Evolutionary conservation across 2,888 invertebrate species (phyloP), one percentile per base, ranked within the genome.

Genomic region (Pachliopta kotzebuea): DNA sequence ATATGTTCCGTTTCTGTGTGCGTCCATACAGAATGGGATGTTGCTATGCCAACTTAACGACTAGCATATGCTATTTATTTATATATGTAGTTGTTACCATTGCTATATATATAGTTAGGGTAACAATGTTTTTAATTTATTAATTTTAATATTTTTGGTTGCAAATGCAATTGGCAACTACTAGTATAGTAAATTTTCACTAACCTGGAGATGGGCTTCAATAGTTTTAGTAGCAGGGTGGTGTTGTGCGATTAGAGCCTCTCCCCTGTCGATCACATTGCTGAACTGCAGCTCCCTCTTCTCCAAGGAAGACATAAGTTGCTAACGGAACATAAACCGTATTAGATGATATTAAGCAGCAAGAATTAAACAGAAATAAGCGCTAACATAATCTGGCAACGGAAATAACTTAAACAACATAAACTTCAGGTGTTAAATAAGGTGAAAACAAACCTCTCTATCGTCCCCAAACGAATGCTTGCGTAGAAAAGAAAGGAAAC

Each of bases 161-260:
- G n/a, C n/a, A n/a, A n/a, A n/a, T n/a, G n/a, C n/a, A n/a, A n/a
- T n/a, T n/a, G n/a, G n/a, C n/a, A n/a, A n/a, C n/a, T n/a, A 11
- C 8, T 11, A 31, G 6, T 3, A 14, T 37, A 37, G 11, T 2
- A 37, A 4, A 49, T 56, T 66, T 65, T 37, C 29, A 72, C 72
- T 52, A 62, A 90, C 92, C 81, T 94, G 94, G 67, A 94, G 78
- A 80, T 94, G 94, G 0, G 97, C 95, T 89, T 99, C 99, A 75
- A 99, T 98, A 64, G 98, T 98, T 87, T 98, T 98, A 50, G 96
- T 94, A 4, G 98, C 99, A 0, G 99, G 99, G 84, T 99, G 99
- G 75, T 98, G 97, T 80, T 98, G 98, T 29, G 98, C 94, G 29
- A 98, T 95, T 72, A 99, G 88, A 20, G 97, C 96, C 82, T 99